Conservation (phyloP, 2,888 invertebrate genomes). For the Metacarcinus magister region DNA sequence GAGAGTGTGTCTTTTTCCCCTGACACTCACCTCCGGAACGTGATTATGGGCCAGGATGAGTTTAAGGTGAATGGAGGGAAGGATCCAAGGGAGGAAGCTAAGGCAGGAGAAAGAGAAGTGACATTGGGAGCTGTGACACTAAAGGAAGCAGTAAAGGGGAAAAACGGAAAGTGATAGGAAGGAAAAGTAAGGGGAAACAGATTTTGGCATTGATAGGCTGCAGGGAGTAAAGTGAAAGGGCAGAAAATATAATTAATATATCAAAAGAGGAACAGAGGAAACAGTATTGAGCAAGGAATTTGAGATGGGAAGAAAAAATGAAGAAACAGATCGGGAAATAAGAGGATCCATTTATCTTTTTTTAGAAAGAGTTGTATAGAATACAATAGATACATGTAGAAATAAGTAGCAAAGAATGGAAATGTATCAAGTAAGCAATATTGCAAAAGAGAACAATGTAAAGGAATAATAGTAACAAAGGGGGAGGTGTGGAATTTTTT, state of each 20-base stretch:
- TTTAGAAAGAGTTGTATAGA: slow-evolving; percentile 20
- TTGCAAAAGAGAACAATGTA: neutral
- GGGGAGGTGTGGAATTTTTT: too few species aligned
- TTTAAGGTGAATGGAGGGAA: neutral
- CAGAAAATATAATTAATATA: neutral
- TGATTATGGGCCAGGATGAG: slow-evolving; percentile 66
- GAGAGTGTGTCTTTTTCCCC: neutral
- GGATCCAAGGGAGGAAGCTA: neutral
- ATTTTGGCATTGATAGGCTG: neutral
- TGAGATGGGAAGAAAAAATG: slow-evolving; percentile 2
- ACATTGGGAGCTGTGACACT: neutral
- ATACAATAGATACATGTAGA: slow-evolving; percentile 38
- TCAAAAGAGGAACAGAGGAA: slow-evolving; percentile 40
- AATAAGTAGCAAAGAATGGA: neutral
- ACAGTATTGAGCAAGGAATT: slow-evolving; percentile 14
- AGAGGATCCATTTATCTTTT: neutral
- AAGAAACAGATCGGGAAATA: neutral
- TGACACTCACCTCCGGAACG: neutral
- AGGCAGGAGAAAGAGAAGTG: neutral
- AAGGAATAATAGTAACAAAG: neutral
- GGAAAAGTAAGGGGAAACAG: neutral
- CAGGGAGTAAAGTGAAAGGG: slow-evolving; percentile 29
- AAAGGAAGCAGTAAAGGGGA: too few species aligned
- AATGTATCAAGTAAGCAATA: neutral
- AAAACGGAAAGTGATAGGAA: neutral